Evolutionary conservation across 2,888 invertebrate species (phyloP), one percentile per base, ranked within the genome.

Genomic region (Philereme transversata): DNA sequence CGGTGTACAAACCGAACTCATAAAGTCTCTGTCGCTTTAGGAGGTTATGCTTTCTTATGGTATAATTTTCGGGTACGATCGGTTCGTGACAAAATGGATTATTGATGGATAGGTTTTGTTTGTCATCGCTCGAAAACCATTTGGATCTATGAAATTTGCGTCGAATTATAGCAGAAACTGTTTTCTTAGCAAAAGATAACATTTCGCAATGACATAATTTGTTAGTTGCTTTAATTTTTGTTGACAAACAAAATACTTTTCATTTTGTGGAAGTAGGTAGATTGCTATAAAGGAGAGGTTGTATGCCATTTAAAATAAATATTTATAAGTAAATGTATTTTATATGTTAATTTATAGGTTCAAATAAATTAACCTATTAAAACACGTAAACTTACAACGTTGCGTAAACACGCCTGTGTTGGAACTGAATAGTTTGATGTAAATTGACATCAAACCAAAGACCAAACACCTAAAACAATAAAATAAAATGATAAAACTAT

Each of bases 1-100:
- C 91, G 0, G 85, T 86, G 65, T 91, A 91, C 4, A 91, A 68
- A 22, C 91, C 91, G 53, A 88, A 91, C 53, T 90, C 87, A 54
- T 91, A 90, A 1, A 90, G 72, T 11, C 65, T 75, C 70, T 90
- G 87, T 4, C 91, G 81, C 50, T 64, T 73, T 0, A 51, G 48
- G 49, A 89, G 90, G 55, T 90, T 78, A 62, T 91, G 91, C 48
- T 68, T 79, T 52, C 79, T 79, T 2, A 90, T 45, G 0, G 88
- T 90, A 62, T 80, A 76, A 49, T 70, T 70, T 10, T 77, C 67
- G 11, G 71, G 64, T 46, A 78, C 78, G 3, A 90, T 76, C 0
- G 86, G 85, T 40, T 86, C 74, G 46, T 88, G 70, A 56, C 75
- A 75, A 62, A 85, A 78, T 5, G 82, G 79, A 64, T 81, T 79